phyloP scores from a whole-genome alignment of 2,113 vertebrate genomes.

The Scytalopus superciliaris region DNA sequence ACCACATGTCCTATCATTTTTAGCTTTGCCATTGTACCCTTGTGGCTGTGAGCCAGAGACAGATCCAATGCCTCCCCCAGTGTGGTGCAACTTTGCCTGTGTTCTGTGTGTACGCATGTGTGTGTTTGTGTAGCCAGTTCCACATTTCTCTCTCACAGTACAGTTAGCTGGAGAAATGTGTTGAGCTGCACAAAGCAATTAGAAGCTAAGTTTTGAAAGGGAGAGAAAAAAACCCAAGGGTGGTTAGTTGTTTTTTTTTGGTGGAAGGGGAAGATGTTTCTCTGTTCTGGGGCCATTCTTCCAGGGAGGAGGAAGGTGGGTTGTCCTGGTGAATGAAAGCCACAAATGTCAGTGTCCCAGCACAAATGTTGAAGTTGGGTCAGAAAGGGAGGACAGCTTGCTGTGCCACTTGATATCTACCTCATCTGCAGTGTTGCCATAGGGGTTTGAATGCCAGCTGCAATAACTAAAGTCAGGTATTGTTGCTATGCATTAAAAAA shows the following conservation, averaged over 20 bases:
- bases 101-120: not conserved
- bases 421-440: not conserved
- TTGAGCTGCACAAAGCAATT: not conserved
- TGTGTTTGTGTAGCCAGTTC: not conserved
- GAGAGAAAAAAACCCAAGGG: accelerated
- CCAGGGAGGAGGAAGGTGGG: not conserved
- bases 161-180: not conserved
- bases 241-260: not conserved
- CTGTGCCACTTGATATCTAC: conserved; percentile 15
- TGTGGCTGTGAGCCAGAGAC: conserved; percentile 39
- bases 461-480: not conserved
- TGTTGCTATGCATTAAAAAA: not conserved
- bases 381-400: conserved; percentile 26
- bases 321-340: not conserved
- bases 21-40: conserved; percentile 50
- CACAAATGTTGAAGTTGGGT: not conserved
- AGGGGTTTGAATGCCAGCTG: conserved; percentile 3
- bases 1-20: conserved; percentile 53
- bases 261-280: not conserved
- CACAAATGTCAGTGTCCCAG: not conserved
- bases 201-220: not conserved
- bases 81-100: not conserved
- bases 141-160: not conserved
- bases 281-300: not conserved
- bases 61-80: not conserved